Evolutionary conservation across 2,113 vertebrate species (phyloP).

Genomic region (Euleptes europaea): DNA sequence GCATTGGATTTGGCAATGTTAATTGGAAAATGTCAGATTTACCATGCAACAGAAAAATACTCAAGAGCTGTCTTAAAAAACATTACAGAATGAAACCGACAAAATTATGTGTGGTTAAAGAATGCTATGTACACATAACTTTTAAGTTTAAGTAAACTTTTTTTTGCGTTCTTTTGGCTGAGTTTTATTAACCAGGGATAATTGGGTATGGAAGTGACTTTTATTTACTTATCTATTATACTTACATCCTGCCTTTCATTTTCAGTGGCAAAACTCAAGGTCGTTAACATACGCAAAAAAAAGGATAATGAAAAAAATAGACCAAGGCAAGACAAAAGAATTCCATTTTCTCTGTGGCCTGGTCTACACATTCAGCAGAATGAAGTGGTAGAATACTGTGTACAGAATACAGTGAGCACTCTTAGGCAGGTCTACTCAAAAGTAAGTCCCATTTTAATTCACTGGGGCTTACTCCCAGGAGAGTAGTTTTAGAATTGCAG

Average conservation of each 20-base stretch:
- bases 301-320: not conserved
- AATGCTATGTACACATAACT: not conserved
- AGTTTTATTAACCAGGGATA: not conserved
- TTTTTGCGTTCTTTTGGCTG: not conserved
- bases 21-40: not conserved
- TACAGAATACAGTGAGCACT: no score
- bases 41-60: constrained; percentile 47
- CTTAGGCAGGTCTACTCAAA: no score
- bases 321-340: not conserved
- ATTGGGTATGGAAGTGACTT: not conserved
- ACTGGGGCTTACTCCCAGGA: no score
- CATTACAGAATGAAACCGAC: constrained; percentile 34
- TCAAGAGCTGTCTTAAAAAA: constrained; percentile 44
- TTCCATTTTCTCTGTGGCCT: no score
- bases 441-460: no score
- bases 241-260: not conserved
- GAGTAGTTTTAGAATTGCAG: no score
- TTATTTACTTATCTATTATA: not conserved
- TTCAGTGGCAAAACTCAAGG: not conserved
- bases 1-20: constrained; percentile 40
- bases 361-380: no score
- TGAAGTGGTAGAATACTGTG: no score
- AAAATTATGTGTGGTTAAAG: constrained; percentile 36
- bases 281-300: not conserved
- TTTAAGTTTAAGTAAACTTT: constrained; percentile 6